Base-by-base conservation (phyloP, 2,888 invertebrate species). In the Cheiracanthium punctorium region DNA sequence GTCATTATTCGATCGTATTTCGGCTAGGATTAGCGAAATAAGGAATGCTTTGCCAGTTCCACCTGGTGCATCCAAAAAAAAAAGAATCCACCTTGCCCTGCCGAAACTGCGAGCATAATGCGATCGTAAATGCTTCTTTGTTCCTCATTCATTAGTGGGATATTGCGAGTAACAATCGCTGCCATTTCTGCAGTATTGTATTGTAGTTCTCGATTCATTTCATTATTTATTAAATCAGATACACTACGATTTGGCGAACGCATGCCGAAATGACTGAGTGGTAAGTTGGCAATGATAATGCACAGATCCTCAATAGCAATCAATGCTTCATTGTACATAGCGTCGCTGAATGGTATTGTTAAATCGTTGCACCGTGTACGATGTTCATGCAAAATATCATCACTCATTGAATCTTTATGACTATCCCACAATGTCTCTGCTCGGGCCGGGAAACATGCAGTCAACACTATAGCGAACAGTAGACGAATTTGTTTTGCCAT, bases 311-410 rank as follows among this genome's bases (percentile, higher is more conserved):
- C 48, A 48, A 73, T 48, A 73, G 52, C 48, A 73, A 73, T 73
- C 52, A 73, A 28, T 73, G 72, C 72, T 52, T 73, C 72, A 73
- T 73, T 73, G 30, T 48, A 73, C 52, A 48, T 48, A 17, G 41
- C 71, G 41, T 71, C 43, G 43, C 41, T 71, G 71, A 71, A 41
- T 71, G 43, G 24, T 71, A 71, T 71, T 24, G 71, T 71, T 71
- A 71, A 71, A 79, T 79, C 79, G 69, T 77, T 29, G 67, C 41
- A 43, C 76, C 76, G 43, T 76, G 30, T 65, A 74, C 74, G 74
- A 74, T 74, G 74, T 74, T 17, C 33, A 74, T 76, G 67, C 41
- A 76, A 67, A 65, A 76, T 41, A 65, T 76, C 67, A 41, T 76
- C 65, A 67, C 65, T 67, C 75, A 76, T 29, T 37, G 65, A 65